Base-by-base conservation (phyloP, 1,140 invertebrate species). In the Drosophila quadrilineata region DNA sequence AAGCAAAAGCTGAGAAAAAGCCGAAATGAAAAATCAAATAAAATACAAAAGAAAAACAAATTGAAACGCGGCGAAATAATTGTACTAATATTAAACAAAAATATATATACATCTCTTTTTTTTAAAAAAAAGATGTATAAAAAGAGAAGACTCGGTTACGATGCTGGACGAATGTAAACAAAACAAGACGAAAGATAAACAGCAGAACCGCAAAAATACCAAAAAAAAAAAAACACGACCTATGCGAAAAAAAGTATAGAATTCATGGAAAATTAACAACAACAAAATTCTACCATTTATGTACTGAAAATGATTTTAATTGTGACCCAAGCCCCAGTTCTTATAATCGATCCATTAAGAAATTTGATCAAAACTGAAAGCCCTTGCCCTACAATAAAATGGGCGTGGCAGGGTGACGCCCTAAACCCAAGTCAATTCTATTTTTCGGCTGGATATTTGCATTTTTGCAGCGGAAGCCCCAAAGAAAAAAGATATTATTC, bases 1-100 rank as follows among this genome's bases (percentile, higher is more conserved):
- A 17, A 35, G 50, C 40, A 35, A 58, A 58, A 40, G 10, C 31
- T 31, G 21, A 28, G 26, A 38, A 48, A 45, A 21, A 57, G 22
- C 19, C 49, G 33, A 74, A 75, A 66, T 59, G 43, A 85, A 85
- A 33, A 85, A 79, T 85, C 79, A 85, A 85, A 82, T 77, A 82
- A 85, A 82, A 82, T 82, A 85, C 74, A 85, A 79, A 79, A 79
- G 79, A 63, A 85, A 60, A 82, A 79, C 79, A 85, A 85, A 77
- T 85, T 77, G 60, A 35, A 53, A 50, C 50, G 38, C 24, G 49
- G 58, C 36, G 26, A 66, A 74, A 64, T 69, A 65, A 64, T n/a
- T 57, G 50, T 67, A 62, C 56, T n/a, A n/a, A 48, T 35, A 69
- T 46, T 24, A 53, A 52, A 67, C 24, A 24, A 53, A 35, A 40